These are phyloP conservation scores for Alcedo atthis DNA, from an alignment of 2,797 vertebrate genomes.

Conservation along the genomic window DNA sequence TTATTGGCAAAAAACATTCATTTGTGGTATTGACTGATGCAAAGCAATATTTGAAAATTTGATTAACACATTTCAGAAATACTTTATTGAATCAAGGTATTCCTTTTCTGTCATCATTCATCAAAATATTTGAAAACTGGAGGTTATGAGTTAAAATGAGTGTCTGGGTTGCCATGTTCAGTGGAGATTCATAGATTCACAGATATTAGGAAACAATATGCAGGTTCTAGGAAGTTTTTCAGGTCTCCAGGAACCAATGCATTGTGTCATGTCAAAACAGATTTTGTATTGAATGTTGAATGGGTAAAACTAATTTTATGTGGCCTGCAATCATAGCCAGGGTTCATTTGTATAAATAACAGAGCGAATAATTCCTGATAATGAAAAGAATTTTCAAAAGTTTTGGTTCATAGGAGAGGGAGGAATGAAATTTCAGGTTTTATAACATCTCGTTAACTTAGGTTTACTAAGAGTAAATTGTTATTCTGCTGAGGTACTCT, in stretches of 20 bases:
- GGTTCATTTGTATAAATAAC: not conserved
- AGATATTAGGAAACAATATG: not conserved
- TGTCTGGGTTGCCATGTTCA: not conserved
- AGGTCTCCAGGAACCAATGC: not conserved
- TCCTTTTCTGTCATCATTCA: not conserved
- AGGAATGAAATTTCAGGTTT: not conserved
- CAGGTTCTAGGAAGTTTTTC: not conserved
- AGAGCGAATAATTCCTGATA: not conserved
- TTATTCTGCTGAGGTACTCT: not conserved
- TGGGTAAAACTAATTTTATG: not conserved
- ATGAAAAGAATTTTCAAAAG: not conserved
- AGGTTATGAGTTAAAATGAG: not conserved
- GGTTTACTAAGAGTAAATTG: not conserved
- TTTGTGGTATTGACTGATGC: not conserved
- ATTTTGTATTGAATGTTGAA: not conserved
- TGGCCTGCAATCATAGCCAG: not conserved
- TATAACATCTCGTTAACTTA: not conserved
- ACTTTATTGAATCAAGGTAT: not conserved
- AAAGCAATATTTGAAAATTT: not conserved
- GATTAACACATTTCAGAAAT: accelerated
- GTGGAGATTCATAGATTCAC: too few species aligned
- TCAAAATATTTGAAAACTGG: not conserved
- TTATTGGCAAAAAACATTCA: not conserved
- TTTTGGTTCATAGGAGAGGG: not conserved
- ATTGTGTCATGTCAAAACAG: not conserved